Evolutionary conservation across 2,797 vertebrate genomes (phyloP), one percentile per base, ranked within the genome.

Genomic region (Columba guinea): DNA sequence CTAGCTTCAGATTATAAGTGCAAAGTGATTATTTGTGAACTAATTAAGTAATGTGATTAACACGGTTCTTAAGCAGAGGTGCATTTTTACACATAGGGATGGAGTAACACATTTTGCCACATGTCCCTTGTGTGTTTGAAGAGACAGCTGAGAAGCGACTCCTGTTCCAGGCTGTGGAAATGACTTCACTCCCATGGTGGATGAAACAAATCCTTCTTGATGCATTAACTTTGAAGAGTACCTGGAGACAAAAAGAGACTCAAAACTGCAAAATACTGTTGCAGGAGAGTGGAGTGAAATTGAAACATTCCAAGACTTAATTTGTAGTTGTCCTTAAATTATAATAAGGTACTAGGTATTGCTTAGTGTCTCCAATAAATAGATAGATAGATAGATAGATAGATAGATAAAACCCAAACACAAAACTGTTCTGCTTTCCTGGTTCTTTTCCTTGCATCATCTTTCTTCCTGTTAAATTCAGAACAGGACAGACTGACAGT

Each of bases 11-110:
- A 94, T 75, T 86, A 5, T 44, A 93, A 92, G 28, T 75, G 23
- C 65, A 48, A 96, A 94, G 94, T 75, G 77, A 93, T 86, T 92
- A 84, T 79, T 93, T 90, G 39, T 82, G 80, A 94, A 93, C 70
- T 88, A 91, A 94, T 94, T 94, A 94, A 87, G n/a, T 79, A 84
- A 95, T 52, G 62, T 46, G 55, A 92, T 93, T 94, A 93, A 81
- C 67, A 91, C 0, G 2, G 73, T 56, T 95, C 79, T 93, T 89
- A 90, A 86, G 62, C 80, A 86, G 82, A 95, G 87, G 79, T 97
- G 84, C 76, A 87, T 48, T 58, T 84, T 79, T 67, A 23, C 58
- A 49, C 48, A 11, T 23, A 27, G 32, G 53, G 48, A 73, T 30
- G 22, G 74, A 63, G 59, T 30, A 18, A 37, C 76, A 35, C 32